Percentiles rank a stretch among this genome's conserved stretches.
Conservation (phyloP, 64 coral and sea anemone species). For the Montipora capricornis region DNA sequence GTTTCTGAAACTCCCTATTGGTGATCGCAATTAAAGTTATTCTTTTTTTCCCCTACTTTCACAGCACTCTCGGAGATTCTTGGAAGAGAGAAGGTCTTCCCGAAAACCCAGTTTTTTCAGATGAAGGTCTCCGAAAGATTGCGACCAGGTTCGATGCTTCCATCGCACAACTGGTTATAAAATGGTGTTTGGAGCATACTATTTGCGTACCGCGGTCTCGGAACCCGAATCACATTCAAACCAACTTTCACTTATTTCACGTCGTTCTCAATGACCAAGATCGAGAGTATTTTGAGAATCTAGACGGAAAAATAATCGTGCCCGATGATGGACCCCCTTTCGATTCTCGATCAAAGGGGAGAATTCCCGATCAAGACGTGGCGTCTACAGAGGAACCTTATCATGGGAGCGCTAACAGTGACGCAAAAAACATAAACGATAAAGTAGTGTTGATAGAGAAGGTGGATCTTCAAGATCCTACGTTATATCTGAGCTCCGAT, state of each 20-base stretch:
- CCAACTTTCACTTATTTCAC: conserved; percentile 88
- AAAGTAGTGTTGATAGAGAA: conserved; percentile 44
- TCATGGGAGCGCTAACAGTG: background rate
- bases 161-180: conserved; percentile 84
- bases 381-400: conserved; percentile 4
- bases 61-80: conserved; percentile 72
- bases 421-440: conserved; percentile 29
- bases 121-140: conserved; percentile 71
- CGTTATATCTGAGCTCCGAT: conserved; percentile 81
- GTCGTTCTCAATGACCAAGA: conserved; percentile 62
- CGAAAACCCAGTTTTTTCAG: conserved; percentile 80
- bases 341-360: conserved; percentile 31
- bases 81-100: conserved; percentile 77
- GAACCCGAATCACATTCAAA: conserved; percentile 88
- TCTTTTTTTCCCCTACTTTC: background rate
- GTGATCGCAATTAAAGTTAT: no score
- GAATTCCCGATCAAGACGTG: background rate
- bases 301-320: conserved; percentile 78
- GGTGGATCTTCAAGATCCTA: conserved; percentile 70
- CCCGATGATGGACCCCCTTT: conserved; percentile 45
- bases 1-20: no score
- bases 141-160: conserved; percentile 86
- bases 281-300: conserved; percentile 55
- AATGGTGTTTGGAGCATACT: conserved; percentile 87
- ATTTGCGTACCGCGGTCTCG: conserved; percentile 86